phyloP scores from a whole-genome alignment of 2,113 vertebrate genomes.

The Datnioides undecimradiatus region DNA sequence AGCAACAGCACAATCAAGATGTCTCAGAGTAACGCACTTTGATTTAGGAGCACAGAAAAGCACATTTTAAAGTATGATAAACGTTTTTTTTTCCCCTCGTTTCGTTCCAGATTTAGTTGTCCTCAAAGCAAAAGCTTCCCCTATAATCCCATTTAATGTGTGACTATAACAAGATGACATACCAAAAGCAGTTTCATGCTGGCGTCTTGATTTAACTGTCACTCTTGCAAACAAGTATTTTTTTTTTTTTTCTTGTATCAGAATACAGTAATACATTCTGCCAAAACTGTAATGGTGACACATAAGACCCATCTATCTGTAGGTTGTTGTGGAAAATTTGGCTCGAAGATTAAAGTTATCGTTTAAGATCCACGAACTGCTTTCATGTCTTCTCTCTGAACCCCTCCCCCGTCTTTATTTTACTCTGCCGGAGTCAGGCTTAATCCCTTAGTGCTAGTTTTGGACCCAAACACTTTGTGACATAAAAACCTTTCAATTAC shows the following conservation, averaged over 20 bases:
- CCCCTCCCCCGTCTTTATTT: conserved; percentile 3
- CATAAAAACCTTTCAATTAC: conserved; percentile 57
- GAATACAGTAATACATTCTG: conserved; percentile 30
- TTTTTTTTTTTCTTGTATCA: conserved; percentile 9
- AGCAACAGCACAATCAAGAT: conserved; percentile 13
- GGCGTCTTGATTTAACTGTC: conserved; percentile 39
- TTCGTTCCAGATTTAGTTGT: conserved; percentile 37
- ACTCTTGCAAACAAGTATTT: neutral
- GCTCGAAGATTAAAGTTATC: conserved; percentile 51
- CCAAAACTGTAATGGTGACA: conserved; percentile 20
- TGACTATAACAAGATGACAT: conserved; percentile 30
- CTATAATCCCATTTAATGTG: conserved; percentile 45
- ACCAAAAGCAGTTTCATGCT: conserved; percentile 30
- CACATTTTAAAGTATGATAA: conserved; percentile 37
- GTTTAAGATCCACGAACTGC: conserved; percentile 33
- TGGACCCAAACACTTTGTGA: conserved; percentile 46
- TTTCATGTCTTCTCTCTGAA: conserved; percentile 42
- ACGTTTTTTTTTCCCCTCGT: conserved; percentile 22
- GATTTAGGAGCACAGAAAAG: conserved; percentile 35
- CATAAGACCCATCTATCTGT: conserved; percentile 27
- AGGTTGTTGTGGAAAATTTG: conserved; percentile 38
- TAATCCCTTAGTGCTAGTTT: conserved; percentile 37
- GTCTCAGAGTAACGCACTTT: conserved; percentile 8
- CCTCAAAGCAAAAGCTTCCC: conserved; percentile 10
- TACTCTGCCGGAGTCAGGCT: conserved; percentile 27